Conservation (phyloP, 37 sponge, comb jelly and placozoan species). For the Amphimedon queenslandica region DNA sequence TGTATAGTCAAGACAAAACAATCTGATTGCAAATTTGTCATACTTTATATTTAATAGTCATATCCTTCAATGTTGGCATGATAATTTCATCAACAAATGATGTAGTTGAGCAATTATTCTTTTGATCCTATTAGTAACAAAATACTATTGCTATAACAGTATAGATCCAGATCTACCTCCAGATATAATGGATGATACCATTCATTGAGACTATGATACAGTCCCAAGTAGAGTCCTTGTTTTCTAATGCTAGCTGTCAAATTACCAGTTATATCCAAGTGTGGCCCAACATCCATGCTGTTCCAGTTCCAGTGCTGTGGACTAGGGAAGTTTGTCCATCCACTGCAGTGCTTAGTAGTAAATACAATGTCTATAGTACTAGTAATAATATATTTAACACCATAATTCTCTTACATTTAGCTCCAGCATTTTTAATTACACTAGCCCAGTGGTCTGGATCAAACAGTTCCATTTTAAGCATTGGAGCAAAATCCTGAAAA, state of each 20-base stretch:
- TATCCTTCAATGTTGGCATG: slow-evolving; percentile 62
- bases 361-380: slow-evolving; percentile 58
- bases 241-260: slow-evolving; percentile 60
- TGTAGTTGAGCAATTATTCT: slow-evolving; percentile 56
- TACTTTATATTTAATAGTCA: slow-evolving; percentile 58
- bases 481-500: slow-evolving; percentile 79
- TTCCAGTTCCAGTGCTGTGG: slow-evolving; percentile 81
- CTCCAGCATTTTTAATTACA: slow-evolving; percentile 75
- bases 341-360: slow-evolving; percentile 82
- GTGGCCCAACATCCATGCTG: slow-evolving; percentile 71
- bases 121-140: slow-evolving; percentile 37
- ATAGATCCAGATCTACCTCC: no score
- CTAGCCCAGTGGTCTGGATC: slow-evolving; percentile 73
- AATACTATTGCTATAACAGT: background rate
- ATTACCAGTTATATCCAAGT: slow-evolving; percentile 58
- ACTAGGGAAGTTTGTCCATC: slow-evolving; percentile 75
- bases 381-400: background rate
- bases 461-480: slow-evolving; percentile 80
- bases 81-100: slow-evolving; percentile 57
- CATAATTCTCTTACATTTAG: slow-evolving; percentile 63
- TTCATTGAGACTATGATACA: slow-evolving; percentile 81
- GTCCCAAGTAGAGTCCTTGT: slow-evolving; percentile 65
- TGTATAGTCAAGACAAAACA: no score
- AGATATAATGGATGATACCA: slow-evolving; percentile 78
- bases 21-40: background rate